A percentile compares a stretch with the other conserved stretches of the same genome.
phyloP scores from a whole-genome alignment of 2,113 vertebrate genomes.

The Thalassoma bifasciatum region DNA sequence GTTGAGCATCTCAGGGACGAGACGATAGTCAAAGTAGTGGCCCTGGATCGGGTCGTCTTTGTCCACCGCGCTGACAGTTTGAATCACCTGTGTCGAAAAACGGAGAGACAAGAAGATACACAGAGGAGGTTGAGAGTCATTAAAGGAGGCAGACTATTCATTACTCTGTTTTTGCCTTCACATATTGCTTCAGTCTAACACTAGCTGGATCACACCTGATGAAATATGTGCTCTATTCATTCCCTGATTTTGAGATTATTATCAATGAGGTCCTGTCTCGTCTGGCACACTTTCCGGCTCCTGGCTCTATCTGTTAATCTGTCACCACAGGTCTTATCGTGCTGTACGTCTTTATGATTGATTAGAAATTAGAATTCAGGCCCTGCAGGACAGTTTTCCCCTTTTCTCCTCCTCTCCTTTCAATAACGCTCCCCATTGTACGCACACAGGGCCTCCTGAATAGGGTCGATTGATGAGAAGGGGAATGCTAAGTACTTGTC shows the following conservation, averaged over 20 bases:
- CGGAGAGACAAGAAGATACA: constrained; percentile 63
- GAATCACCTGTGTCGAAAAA: constrained; percentile 89
- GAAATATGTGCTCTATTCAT: constrained; percentile 75
- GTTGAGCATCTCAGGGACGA: constrained; percentile 94
- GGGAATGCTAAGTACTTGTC: constrained; percentile 78
- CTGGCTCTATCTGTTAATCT: constrained; percentile 79
- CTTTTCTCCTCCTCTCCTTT: constrained; percentile 32
- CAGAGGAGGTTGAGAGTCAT: constrained; percentile 38
- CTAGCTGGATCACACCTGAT: constrained; percentile 67
- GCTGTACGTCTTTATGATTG: constrained; percentile 79
- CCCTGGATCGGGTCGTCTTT: constrained; percentile 96
- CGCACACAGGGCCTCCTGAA: constrained; percentile 55
- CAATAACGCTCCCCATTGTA: constrained; percentile 67
- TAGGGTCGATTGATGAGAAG: constrained; percentile 77
- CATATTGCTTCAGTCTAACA: constrained; percentile 54
- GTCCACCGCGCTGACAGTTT: constrained; percentile 95
- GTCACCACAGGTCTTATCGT: constrained; percentile 74
- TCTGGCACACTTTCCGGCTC: constrained; percentile 69
- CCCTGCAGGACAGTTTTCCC: constrained; percentile 52
- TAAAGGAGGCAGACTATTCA: constrained; percentile 59
- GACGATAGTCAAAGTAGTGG: constrained; percentile 95
- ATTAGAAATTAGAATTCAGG: constrained; percentile 78
- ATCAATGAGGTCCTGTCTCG: constrained; percentile 75
- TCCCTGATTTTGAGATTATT: constrained; percentile 74
- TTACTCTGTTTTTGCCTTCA: constrained; percentile 61